Evolutionary conservation across 2,888 invertebrate genomes (phyloP), one percentile per base, ranked within the genome.

Genomic region (Thumatha senex): DNA sequence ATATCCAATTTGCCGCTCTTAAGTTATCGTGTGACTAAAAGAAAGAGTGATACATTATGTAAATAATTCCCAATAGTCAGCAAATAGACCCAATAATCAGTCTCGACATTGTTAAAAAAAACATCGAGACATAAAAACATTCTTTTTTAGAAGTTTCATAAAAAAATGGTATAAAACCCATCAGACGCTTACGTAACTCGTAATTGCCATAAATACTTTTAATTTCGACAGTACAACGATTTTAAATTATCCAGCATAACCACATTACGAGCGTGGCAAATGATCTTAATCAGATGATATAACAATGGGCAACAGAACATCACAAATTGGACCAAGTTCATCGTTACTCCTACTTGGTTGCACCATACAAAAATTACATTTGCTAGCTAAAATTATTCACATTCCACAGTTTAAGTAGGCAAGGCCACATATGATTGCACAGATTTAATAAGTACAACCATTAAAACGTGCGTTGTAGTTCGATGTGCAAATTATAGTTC

Each of bases 261-360:
- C 38, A 39, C 15, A 39, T 39, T 18, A 39, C 11, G 29, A 58
- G 45, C 67, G 73, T 74, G 73, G 73, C 58, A 73, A 72, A 58
- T 54, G 61, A 72, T 70, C 24, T 18, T 54, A 58, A 68, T 70
- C 64, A 48, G 63, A 61, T 66, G 61, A 56, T 52, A 53, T 55
- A 76, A 78, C 77, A 79, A 79, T 77, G 49, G 68, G 57, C 48
- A 63, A 55, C 67, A 56, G 48, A 66, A 64, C 53, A 54, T 63
- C 30, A 65, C 63, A 53, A 59, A 69, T 61, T 44, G 67, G 60
- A 61, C 65, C 70, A 67, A 74, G 69, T 63, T 58, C 56, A 66
- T 61, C 56, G 69, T 74, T 70, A 65, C 67, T 63, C 51, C 42
- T 58, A 41, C 47, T 35, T 40, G 35, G 45, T 24, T 29, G 15